These are phyloP conservation scores for Ochotona princeps DNA, from an alignment of 2,113 vertebrate genomes.

Conservation along the genomic window DNA sequence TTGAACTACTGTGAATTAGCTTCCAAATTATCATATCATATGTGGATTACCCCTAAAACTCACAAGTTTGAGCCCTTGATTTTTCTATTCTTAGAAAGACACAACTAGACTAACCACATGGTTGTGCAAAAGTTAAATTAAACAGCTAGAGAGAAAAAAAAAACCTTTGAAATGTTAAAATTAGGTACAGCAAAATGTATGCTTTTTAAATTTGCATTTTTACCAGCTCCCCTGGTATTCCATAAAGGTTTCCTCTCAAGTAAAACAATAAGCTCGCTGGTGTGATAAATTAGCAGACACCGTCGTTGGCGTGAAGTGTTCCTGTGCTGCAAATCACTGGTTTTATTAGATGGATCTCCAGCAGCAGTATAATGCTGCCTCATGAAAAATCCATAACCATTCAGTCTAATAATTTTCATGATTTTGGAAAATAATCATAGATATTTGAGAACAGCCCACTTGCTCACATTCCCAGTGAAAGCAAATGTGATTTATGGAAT, in stretches of 20 bases:
- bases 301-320: slow-evolving; percentile 45
- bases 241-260: slow-evolving; percentile 58
- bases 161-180: slow-evolving; percentile 33
- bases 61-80: background rate
- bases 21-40: background rate
- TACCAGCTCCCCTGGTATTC: slow-evolving; percentile 47
- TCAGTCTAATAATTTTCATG: slow-evolving; percentile 65
- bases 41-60: background rate
- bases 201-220: background rate
- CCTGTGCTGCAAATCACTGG: slow-evolving; percentile 61
- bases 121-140: slow-evolving; percentile 17
- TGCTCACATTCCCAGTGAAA: slow-evolving; percentile 16
- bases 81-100: background rate
- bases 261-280: slow-evolving; percentile 59
- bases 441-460: slow-evolving; percentile 53
- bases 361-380: slow-evolving; percentile 56
- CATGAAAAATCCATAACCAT: slow-evolving; percentile 72
- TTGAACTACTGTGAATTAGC: background rate
- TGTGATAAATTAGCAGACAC: slow-evolving; percentile 70
- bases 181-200: background rate
- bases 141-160: background rate
- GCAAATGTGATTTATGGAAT: slow-evolving; percentile 38
- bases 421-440: slow-evolving; percentile 73
- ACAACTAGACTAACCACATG: background rate
- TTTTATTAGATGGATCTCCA: slow-evolving; percentile 68